Percentiles rank a stretch among this genome's conserved stretches.
Evolutionary conservation across 1,140 invertebrate genomes (phyloP).

Genomic region (Xylocopa sonorina): DNA sequence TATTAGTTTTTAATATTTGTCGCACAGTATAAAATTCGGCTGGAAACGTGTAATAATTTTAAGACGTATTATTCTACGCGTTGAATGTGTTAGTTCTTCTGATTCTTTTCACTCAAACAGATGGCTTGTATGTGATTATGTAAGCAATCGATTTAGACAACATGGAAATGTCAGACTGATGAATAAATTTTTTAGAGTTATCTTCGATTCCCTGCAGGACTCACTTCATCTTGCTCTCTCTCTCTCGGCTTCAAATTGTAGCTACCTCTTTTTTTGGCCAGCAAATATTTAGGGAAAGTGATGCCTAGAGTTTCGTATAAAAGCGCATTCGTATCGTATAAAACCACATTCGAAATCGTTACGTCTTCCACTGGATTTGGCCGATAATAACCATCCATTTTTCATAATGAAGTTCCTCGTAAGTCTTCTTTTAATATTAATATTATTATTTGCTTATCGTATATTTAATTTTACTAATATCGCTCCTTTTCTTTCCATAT

Average conservation of each 20-base stretch:
- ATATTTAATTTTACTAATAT: too few relatives aligned
- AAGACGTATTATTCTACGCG: neutral
- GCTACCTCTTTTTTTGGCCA: slow-evolving; percentile 57
- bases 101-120: neutral
- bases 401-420: slow-evolving; percentile 79
- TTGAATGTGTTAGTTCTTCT: neutral
- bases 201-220: slow-evolving; percentile 52
- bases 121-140: slow-evolving; percentile 56
- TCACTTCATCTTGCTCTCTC: slow-evolving; percentile 18
- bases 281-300: slow-evolving; percentile 70
- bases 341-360: slow-evolving; percentile 71
- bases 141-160: slow-evolving; percentile 70
- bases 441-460: neutral
- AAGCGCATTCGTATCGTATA: slow-evolving; percentile 63
- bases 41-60: neutral
- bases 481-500: too few relatives aligned
- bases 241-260: neutral
- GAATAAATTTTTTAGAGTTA: slow-evolving; percentile 71
- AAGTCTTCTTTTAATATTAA: slow-evolving; percentile 65
- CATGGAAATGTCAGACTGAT: slow-evolving; percentile 74
- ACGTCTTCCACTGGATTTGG: slow-evolving; percentile 58
- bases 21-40: too few relatives aligned
- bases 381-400: slow-evolving; percentile 48
- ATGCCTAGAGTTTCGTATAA: slow-evolving; percentile 70
- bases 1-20: too few relatives aligned